phyloP scores from a whole-genome alignment of 1,140 invertebrate species.

The Steinernema khuongi region DNA sequence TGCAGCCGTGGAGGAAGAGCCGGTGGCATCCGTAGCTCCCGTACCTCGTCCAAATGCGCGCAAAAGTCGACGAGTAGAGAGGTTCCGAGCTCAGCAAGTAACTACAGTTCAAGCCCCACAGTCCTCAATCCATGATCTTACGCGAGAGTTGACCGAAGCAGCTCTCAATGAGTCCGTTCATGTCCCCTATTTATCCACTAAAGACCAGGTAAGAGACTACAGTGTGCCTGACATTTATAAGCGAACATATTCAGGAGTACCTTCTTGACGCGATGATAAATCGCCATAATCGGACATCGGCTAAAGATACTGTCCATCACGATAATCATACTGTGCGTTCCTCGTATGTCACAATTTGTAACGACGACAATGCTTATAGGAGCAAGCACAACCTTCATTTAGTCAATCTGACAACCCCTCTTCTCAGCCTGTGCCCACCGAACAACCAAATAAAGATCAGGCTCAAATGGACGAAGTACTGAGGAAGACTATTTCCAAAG shows the following conservation, averaged over 20 bases:
- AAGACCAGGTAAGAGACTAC: not conserved
- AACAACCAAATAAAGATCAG: not conserved
- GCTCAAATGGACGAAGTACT: constrained; percentile 5
- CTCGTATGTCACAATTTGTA: too few relatives aligned
- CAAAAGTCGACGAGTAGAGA: not conserved
- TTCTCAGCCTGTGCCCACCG: not conserved
- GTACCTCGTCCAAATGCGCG: not conserved
- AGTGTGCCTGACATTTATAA: not conserved
- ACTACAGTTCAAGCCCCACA: not conserved
- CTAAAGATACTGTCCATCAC: too few relatives aligned
- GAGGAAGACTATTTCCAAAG: not conserved
- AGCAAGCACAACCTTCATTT: not conserved
- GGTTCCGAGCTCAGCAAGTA: not conserved
- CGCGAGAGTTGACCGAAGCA: not conserved
- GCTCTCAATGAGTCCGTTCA: not conserved
- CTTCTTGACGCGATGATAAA: not conserved
- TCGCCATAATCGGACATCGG: too few relatives aligned
- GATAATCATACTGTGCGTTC: too few relatives aligned
- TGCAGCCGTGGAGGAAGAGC: not conserved
- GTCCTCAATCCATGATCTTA: not conserved
- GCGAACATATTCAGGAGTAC: not conserved
- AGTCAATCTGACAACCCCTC: not conserved
- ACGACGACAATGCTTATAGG: too few relatives aligned
- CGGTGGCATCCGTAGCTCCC: not conserved
- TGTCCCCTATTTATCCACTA: not conserved